Base-by-base conservation (phyloP, 2,888 invertebrate genomes). In the Acanthococcus lagerstroemiae region DNA sequence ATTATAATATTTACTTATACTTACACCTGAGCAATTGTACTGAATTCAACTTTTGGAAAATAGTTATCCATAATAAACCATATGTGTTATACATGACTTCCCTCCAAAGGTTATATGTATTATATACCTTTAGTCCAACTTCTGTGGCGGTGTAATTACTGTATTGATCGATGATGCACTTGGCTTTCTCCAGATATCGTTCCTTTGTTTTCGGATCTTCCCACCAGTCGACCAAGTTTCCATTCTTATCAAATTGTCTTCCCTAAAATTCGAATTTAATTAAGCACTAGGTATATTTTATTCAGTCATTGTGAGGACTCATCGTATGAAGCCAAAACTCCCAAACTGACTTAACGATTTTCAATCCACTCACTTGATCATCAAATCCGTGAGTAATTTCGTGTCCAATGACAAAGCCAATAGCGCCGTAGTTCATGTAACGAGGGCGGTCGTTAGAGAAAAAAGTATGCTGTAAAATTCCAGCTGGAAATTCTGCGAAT, bases 141-240 rank as follows among this genome's bases (percentile, higher is more conserved):
- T 86, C 85, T 30, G 83, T 82, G 4, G 89, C 89, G 0, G 88
- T 88, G 75, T 88, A 95, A 77, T 94, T 93, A 67, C 89, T 89
- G 74, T 95, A 95, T 75, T 95, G 95, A 70, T 93, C 83, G 71
- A 95, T 91, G 72, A 95, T 92, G 75, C 95, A 95, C 73, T 87
- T 84, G 0, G 94, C 89, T 74, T 87, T 88, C 70, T 88, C 82
- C 63, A 91, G 79, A 75, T 92, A 95, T 21, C 85, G 84, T 70
- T 84, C 82, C 73, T 91, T 89, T 0, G 95, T 95, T 69, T 81
- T 80, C 57, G 86, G 81, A 70, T 87, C 85, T 94, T 95, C 95
- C 95, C 95, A 95, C 95, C 95, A 95, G 73, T 94, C 90, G 0
- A 88, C 84, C 69, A 95, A 78, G 77, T 95, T 94, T 15, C 95